Evolutionary conservation across 2,888 invertebrate genomes (phyloP).

Genomic region (Bellardia bayeri): DNA sequence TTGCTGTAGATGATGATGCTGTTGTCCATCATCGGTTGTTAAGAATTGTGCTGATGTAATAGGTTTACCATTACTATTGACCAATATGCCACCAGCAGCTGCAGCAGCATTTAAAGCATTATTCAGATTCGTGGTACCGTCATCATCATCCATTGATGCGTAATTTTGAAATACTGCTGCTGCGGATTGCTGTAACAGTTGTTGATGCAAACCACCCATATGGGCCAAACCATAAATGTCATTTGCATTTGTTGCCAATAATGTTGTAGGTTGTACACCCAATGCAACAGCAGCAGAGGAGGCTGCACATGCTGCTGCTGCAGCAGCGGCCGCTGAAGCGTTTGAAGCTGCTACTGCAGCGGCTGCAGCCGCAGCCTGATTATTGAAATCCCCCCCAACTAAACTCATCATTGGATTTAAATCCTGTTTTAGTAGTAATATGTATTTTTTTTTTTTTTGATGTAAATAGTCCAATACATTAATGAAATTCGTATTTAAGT

Average conservation of each 20-base stretch:
- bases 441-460: conserved; percentile 59
- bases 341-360: conserved; percentile 76
- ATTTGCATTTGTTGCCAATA: conserved; percentile 81
- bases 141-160: conserved; percentile 80
- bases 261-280: conserved; percentile 80
- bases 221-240: conserved; percentile 83
- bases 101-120: conserved; percentile 71
- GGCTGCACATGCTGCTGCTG: conserved; percentile 76
- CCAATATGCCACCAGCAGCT: conserved; percentile 70
- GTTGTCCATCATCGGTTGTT: conserved; percentile 73
- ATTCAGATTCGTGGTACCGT: conserved; percentile 74
- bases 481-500: conserved; percentile 58
- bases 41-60: conserved; percentile 66
- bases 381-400: conserved; percentile 84
- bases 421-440: conserved; percentile 79
- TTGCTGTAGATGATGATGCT: conserved; percentile 73
- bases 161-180: conserved; percentile 82
- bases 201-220: conserved; percentile 83
- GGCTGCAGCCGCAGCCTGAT: conserved; percentile 81
- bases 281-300: conserved; percentile 78
- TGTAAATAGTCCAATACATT: conserved; percentile 51
- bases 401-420: conserved; percentile 85
- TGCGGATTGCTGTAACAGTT: conserved; percentile 82
- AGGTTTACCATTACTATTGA: conserved; percentile 69
- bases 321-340: conserved; percentile 77